phyloP scores from a whole-genome alignment of 2,888 invertebrate genomes.

The Brenthis hecate region DNA sequence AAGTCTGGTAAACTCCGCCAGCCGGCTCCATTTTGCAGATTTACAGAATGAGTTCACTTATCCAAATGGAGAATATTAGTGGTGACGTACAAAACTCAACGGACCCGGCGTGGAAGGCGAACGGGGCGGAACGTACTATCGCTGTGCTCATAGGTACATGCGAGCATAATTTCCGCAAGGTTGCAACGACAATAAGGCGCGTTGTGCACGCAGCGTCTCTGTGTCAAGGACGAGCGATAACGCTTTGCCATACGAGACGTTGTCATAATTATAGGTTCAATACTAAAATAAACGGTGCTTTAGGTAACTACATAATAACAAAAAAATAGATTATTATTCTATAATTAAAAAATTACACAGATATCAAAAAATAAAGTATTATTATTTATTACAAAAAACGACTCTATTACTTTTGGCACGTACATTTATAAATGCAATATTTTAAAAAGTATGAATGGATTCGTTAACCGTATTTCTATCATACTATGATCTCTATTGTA shows the following conservation, averaged over 20 bases:
- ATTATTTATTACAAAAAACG: no score
- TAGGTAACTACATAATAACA: background rate
- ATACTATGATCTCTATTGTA: no score
- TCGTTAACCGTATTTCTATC: no score
- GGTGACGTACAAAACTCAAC: background rate
- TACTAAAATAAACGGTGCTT: constrained; percentile 19
- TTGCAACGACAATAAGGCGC: constrained; percentile 76
- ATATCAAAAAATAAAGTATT: no score
- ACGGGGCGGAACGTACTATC: constrained; percentile 60
- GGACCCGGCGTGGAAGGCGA: constrained; percentile 1
- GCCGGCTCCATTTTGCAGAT: no score
- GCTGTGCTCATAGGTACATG: constrained; percentile 47
- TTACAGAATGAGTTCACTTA: background rate
- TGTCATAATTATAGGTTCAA: constrained; percentile 43
- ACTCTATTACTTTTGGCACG: no score
- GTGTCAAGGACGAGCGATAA: constrained; percentile 81
- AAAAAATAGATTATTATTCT: no score
- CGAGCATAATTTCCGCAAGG: constrained; percentile 72
- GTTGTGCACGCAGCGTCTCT: constrained; percentile 77
- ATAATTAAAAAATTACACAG: no score
- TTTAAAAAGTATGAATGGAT: no score
- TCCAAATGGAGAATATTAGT: background rate
- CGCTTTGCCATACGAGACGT: constrained; percentile 59
- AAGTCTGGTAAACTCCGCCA: background rate
- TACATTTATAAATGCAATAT: no score